Percentiles rank a stretch among this genome's conserved stretches.
phyloP scores from a whole-genome alignment of 2,797 vertebrate species.

The Chromobotia macracanthus region DNA sequence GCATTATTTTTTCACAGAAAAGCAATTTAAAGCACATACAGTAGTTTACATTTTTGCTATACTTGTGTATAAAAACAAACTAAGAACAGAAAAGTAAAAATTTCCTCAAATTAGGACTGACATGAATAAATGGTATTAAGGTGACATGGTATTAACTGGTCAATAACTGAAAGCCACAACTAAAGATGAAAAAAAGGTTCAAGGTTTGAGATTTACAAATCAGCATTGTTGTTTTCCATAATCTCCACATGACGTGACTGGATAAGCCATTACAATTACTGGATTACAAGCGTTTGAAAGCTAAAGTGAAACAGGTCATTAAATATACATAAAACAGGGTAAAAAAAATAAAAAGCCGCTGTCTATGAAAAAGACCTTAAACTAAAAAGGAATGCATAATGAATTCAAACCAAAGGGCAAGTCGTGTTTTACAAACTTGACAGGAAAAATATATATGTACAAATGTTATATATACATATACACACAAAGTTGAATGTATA shows the following conservation, averaged over 20 bases:
- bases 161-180: conserved; percentile 53
- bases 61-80: conserved; percentile 58
- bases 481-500: conserved; percentile 75
- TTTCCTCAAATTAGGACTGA: conserved; percentile 40
- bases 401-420: conserved; percentile 86
- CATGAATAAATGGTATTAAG: conserved; percentile 39
- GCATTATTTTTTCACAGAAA: conserved; percentile 56
- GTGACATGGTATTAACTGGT: conserved; percentile 30
- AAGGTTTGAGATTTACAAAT: conserved; percentile 24
- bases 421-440: conserved; percentile 92
- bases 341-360: conserved; percentile 78
- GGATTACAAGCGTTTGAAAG: conserved; percentile 74
- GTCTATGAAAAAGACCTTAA: conserved; percentile 78
- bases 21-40: conserved; percentile 58
- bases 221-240: conserved; percentile 23
- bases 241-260: conserved; percentile 50
- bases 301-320: conserved; percentile 76
- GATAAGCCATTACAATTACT: conserved; percentile 71
- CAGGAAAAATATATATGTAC: conserved; percentile 84
- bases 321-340: conserved; percentile 58
- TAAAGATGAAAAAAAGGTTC: not conserved
- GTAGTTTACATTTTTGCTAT: conserved; percentile 59
- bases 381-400: conserved; percentile 94
- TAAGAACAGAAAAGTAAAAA: conserved; percentile 55
- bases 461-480: conserved; percentile 75